Base-by-base conservation (phyloP, 2,888 invertebrate species). In the Chirona hameri region DNA sequence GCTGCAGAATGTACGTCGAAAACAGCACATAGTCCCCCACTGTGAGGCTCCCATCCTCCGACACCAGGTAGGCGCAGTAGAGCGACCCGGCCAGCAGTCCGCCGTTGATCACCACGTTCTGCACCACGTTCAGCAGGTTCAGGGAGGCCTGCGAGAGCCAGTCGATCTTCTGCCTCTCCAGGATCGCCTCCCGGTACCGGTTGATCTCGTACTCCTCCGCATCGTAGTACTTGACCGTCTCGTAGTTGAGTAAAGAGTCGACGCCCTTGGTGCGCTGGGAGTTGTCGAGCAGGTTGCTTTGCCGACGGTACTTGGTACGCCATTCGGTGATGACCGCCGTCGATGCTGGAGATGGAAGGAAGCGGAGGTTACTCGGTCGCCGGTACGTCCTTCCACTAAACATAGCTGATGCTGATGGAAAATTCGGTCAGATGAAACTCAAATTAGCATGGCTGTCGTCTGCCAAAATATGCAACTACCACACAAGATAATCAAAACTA, bases 171-270 rank as follows among this genome's bases (percentile, higher is more conserved):
- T 96, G 98, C 88, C 91, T 98, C 84, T 93, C 91, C 5, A 93
- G 87, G 86, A 99, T 95, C n/a, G 97, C 93, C 29, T 93, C 92
- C 84, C 92, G 90, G 87, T 97, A 99, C 21, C 93, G 91, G 24
- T 93, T 89, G 0, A 96, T 95, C 90, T 99, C 99, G 88, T 96
- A 98, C 1, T 91, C 87, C 88, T 99, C 98, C 0, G 97, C 97
- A 10, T 95, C 95, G 87, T 98, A 99, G 89, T 99, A 99, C 88
- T 99, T 99, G 0, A 98, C 99, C 0, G 99, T 99, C 90, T 99
- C 99, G 89, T 97, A 99, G 90, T 99, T 99, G 24, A 99, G 90
- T 82, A 99, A 89, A 0, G 99, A 98, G 89, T 99, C 99, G 0
- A 99, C 97, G 82, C 97, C 97, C 84, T 94, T 92, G 10, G 97